These are phyloP conservation scores for Origma solitaria DNA, from an alignment of 2,113 vertebrate genomes.

Conservation along the genomic window DNA sequence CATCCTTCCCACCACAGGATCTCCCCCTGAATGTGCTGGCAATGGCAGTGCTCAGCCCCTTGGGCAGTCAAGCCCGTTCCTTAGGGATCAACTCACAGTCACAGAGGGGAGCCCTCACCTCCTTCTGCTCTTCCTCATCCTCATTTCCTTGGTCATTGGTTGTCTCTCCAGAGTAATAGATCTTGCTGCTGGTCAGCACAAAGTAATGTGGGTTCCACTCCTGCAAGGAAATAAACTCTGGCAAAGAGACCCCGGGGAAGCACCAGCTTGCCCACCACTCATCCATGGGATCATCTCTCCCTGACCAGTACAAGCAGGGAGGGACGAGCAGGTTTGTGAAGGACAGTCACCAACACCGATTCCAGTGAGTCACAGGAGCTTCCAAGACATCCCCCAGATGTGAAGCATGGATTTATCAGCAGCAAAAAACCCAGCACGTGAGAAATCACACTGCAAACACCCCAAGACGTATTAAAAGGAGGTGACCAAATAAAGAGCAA, in stretches of 20 bases:
- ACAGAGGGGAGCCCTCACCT: constrained; percentile 73
- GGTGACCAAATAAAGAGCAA: neutral
- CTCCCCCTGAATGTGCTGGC: neutral
- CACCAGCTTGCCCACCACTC: neutral
- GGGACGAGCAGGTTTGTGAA: neutral
- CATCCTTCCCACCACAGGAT: neutral
- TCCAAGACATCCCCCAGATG: neutral
- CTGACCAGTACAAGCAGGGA: neutral
- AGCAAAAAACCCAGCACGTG: neutral
- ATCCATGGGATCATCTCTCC: neutral
- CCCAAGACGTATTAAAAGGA: neutral
- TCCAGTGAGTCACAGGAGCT: neutral
- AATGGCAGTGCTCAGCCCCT: neutral
- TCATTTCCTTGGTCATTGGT: constrained; percentile 89
- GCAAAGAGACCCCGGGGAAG: neutral
- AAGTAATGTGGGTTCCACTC: constrained; percentile 99
- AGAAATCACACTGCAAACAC: neutral
- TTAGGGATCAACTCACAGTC: neutral
- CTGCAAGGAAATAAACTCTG: constrained; percentile 64
- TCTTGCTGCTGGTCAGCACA: constrained; percentile 95
- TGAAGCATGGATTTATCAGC: neutral
- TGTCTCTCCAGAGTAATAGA: constrained; percentile 97
- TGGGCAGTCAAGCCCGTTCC: neutral
- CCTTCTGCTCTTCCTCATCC: constrained; percentile 95
- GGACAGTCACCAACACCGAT: neutral